Evolutionary conservation across 2,113 vertebrate species (phyloP).

Genomic region (Casuarius casuarius): DNA sequence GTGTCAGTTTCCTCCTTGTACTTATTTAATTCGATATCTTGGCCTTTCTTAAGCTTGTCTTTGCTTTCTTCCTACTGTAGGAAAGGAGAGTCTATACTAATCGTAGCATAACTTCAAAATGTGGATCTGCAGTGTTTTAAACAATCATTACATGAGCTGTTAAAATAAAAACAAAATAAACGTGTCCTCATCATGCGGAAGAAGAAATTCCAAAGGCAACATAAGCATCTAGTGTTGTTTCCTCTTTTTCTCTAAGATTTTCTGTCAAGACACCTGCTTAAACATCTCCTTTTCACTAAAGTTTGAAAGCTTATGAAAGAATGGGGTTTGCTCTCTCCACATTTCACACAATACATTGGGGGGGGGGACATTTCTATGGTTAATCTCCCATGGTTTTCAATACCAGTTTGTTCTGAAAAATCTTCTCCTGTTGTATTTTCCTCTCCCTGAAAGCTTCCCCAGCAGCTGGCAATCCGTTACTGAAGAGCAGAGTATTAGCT

Average conservation of each 20-base stretch:
- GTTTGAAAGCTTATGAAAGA: background rate
- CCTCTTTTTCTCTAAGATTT: background rate
- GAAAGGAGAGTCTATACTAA: background rate
- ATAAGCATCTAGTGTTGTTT: background rate
- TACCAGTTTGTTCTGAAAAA: background rate
- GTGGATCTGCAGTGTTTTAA: slow-evolving; percentile 1
- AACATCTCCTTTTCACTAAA: background rate
- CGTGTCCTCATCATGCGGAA: background rate
- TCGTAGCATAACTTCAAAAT: background rate
- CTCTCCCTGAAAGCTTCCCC: background rate
- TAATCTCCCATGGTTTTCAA: background rate
- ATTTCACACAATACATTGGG: background rate
- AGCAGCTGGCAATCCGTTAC: background rate
- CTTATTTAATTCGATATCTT: background rate
- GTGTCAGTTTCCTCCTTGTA: background rate
- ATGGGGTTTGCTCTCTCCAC: background rate
- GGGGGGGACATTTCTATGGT: background rate
- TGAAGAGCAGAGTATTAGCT: background rate
- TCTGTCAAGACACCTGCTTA: background rate
- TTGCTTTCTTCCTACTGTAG: background rate
- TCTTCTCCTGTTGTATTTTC: background rate
- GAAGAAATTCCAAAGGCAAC: slow-evolving; percentile 10
- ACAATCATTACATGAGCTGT: background rate
- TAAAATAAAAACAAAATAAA: slow-evolving; percentile 41
- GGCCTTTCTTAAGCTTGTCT: background rate